Evolutionary conservation across 2,888 invertebrate species (phyloP), one percentile per base, ranked within the genome.

Genomic region (Mesoligia furuncula): DNA sequence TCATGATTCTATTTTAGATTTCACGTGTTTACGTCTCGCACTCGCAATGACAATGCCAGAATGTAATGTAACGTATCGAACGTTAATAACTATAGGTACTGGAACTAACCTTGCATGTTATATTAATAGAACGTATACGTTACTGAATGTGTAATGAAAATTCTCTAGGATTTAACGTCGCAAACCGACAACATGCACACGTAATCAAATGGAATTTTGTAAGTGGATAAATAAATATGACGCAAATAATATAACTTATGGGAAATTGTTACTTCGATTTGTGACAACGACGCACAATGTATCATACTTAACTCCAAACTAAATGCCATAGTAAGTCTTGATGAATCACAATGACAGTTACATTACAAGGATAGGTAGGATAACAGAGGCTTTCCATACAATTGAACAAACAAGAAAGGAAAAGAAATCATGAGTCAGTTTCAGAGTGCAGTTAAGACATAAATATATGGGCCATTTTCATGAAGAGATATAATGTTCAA

Each of bases 401-500:
- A 85, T 83, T 79, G 27, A 65, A 85, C 80, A 81, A 86, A 73
- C 81, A 84, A 88, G 84, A 88, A 83, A 85, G 88, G 85, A 87
- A 90, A 86, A 88, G 89, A 90, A 90, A 93, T 86, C 73, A 92
- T 94, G 95, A 96, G 95, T 95, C 95, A 95, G 96, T 95, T 95
- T 95, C 95, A 94, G 94, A 95, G 96, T 96, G 96, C 96, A 94
- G 95, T 95, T 95, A 96, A 93, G 94, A 95, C 95, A 94, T 92
- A 92, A 91, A 91, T 93, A 93, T 90, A 90, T 94, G 95, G 93
- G 89, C 91, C 91, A 93, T 89, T 91, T 92, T 94, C 89, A 94
- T 94, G 94, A 93, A 94, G 92, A 95, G 91, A 90, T 93, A 93
- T 87, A 86, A 93, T 93, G 92, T 94, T 93, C 92, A 93, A 91